Percentiles rank a stretch among this genome's conserved stretches.
phyloP scores from a whole-genome alignment of 2,797 vertebrate genomes.

The Labroides dimidiatus region DNA sequence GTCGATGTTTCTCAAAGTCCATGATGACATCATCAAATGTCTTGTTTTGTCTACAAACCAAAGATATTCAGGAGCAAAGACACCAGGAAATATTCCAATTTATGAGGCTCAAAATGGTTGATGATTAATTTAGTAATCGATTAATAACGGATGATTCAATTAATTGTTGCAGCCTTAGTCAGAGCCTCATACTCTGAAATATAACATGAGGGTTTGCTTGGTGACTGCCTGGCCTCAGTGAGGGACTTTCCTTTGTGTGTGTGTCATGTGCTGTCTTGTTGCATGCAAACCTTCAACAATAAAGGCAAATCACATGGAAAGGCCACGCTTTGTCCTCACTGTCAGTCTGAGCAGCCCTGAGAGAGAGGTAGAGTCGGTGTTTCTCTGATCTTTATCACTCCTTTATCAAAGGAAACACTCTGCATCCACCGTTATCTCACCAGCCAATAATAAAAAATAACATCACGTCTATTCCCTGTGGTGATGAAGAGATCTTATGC shows the following conservation, averaged over 20 bases:
- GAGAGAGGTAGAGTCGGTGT: conserved; percentile 38
- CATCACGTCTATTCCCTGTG: conserved; percentile 14
- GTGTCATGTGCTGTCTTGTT: conserved; percentile 37
- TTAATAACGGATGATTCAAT: no score
- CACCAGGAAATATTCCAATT: no score
- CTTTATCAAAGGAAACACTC: conserved; percentile 45
- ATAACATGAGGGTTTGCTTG: conserved; percentile 30
- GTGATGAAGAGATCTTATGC: conserved; percentile 1
- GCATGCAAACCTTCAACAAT: conserved; percentile 44
- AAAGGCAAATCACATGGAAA: conserved; percentile 68
- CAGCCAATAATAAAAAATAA: conserved; percentile 26
- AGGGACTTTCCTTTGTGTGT: conserved; percentile 19
- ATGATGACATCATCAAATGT: no score
- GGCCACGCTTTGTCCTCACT: conserved; percentile 70
- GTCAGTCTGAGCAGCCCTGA: conserved; percentile 33
- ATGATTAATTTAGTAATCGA: no score
- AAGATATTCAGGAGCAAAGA: no score
- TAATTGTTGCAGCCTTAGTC: no score
- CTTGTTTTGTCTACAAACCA: no score
- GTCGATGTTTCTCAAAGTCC: no score
- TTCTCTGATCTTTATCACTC: conserved; percentile 65
- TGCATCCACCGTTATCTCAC: conserved; percentile 21
- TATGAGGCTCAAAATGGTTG: no score
- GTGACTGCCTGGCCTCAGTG: conserved; percentile 20
- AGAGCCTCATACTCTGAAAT: conserved; percentile 14